A percentile compares a stretch with the other conserved stretches of the same genome.
These are phyloP conservation scores for Tetramorium simillimum DNA, from an alignment of 1,140 invertebrate species.

Conservation along the genomic window DNA sequence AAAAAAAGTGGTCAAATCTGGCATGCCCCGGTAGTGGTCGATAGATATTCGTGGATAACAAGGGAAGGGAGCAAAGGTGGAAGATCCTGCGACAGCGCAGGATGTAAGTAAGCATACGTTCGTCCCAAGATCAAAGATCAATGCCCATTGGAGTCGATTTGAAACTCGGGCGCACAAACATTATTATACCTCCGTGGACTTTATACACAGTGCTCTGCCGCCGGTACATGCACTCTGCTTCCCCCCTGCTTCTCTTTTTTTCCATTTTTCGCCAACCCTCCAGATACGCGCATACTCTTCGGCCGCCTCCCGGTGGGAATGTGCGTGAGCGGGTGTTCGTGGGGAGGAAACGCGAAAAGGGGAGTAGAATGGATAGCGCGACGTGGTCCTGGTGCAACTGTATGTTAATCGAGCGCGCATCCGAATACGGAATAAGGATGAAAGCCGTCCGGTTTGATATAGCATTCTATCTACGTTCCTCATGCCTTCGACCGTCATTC, in stretches of 20 bases:
- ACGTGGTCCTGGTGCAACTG: conserved; percentile 77
- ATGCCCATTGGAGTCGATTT: conserved; percentile 73
- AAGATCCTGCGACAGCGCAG: conserved; percentile 51
- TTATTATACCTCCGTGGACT: conserved; percentile 74
- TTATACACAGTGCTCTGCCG: conserved; percentile 57
- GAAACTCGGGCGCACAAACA: conserved; percentile 74
- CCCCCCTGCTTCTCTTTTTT: background rate
- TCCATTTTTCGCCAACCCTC: background rate
- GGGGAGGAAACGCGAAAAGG: conserved; percentile 70
- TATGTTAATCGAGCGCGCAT: conserved; percentile 82
- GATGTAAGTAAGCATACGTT: conserved; percentile 69
- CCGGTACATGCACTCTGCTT: conserved; percentile 7
- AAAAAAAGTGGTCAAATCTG: background rate
- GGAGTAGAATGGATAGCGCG: conserved; percentile 75
- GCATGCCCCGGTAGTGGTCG: background rate
- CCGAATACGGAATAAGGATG: conserved; percentile 81
- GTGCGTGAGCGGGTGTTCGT: conserved; percentile 38
- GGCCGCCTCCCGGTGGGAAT: conserved; percentile 32
- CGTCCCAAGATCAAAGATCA: conserved; percentile 74
- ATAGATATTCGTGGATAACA: background rate
- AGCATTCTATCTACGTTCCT: conserved; percentile 71
- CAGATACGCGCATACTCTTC: background rate
- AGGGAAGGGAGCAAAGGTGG: background rate
- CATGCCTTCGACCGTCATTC: conserved; percentile 59
- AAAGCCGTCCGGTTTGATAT: conserved; percentile 75